Evolutionary conservation across 2,113 vertebrate genomes (phyloP), one percentile per base, ranked within the genome.

Genomic region (Parus major): DNA sequence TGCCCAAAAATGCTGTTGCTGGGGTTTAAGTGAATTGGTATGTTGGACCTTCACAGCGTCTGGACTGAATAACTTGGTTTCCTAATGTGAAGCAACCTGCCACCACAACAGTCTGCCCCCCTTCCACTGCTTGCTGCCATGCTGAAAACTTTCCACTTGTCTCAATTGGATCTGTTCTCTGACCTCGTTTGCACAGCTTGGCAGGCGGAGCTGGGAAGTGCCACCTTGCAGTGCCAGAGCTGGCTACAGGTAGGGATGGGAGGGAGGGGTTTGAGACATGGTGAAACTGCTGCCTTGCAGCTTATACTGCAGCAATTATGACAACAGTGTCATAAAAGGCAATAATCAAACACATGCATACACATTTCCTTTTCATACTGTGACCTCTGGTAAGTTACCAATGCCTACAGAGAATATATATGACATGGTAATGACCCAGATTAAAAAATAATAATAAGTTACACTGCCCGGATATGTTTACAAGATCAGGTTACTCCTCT

Each of bases 361-460:
- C 39, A 21, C 55, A 41, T 56, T 93, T 92, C 60, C 72, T 84
- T 81, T 56, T 52, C 86, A 81, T 72, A 49, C 69, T 66, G 42
- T 92, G 88, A 78, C 78, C 76, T 80, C 80, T 73, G 47, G 68
- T 63, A 71, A 86, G 7, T 17, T 71, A 81, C 64, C 80, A 81
- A 52, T 4, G 1, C 81, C 83, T 83, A 86, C 76, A 71, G 64
- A 93, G 82, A 93, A 66, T 64, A 75, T 28, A 11, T 64, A 83
- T 75, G 92, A 93, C 95, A 94, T 52, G 72, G 33, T 95, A 95
- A 94, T 95, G 94, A 96, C 88, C 94, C 92, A 94, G 86, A 96
- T 97, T 96, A 97, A 96, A 97, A 86, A 97, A 94, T 96, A 97
- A 96, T 96, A 86, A 93, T 75, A 93, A 88, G 47, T 66, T 90